Evolutionary conservation across 2,888 invertebrate genomes (phyloP).

Genomic region (Meandrusa payeni): DNA sequence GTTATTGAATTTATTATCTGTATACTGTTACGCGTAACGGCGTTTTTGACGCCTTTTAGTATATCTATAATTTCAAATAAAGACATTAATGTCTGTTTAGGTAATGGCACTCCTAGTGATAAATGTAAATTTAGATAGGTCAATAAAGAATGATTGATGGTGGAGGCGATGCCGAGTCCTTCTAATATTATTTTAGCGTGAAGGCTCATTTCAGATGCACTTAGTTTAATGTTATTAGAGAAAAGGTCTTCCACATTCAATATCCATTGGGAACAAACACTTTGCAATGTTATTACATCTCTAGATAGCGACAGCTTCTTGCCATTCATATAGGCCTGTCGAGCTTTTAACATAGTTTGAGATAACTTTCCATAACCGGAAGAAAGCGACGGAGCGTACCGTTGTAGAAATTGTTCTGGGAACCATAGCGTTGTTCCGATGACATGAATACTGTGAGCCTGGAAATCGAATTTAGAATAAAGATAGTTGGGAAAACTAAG

Average conservation of each 20-base stretch:
- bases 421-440: constrained; percentile 92
- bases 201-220: constrained; percentile 65
- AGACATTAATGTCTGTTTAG: constrained; percentile 86
- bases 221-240: constrained; percentile 56
- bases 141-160: constrained; percentile 77
- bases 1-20: constrained; percentile 86
- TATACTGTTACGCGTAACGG: constrained; percentile 84
- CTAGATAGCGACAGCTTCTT: constrained; percentile 82
- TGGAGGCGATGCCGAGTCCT: constrained; percentile 86
- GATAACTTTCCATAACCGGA: constrained; percentile 70
- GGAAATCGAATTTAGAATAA: constrained; percentile 36
- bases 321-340: constrained; percentile 78
- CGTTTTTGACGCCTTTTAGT: constrained; percentile 87
- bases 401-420: constrained; percentile 89
- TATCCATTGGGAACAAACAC: constrained; percentile 58
- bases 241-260: constrained; percentile 61
- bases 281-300: constrained; percentile 78
- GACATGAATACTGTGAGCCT: constrained; percentile 89
- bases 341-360: constrained; percentile 67
- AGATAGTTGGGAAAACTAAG: no score
- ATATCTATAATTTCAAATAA: constrained; percentile 91
- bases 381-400: constrained; percentile 81
- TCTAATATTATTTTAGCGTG: constrained; percentile 64
- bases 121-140: constrained; percentile 85
- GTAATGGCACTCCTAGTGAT: constrained; percentile 87